phyloP scores from a whole-genome alignment of 2,797 vertebrate genomes.

The Enteromius viviparus region DNA sequence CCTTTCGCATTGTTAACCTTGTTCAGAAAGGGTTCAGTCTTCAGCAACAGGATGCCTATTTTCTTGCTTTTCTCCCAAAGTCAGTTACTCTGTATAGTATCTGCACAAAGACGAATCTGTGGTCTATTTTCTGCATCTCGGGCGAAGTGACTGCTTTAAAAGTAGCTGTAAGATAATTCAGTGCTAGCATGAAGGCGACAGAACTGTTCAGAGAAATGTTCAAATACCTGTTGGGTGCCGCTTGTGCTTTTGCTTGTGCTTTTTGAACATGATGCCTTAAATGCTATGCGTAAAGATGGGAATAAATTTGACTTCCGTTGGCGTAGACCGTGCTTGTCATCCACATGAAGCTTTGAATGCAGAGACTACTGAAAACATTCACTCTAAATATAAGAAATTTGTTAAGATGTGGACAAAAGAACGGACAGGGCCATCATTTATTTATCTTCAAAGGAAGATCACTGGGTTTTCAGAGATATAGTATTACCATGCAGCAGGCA shows the following conservation, averaged over 20 bases:
- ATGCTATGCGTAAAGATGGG: not conserved
- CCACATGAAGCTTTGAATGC: not conserved
- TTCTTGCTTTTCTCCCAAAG: not conserved
- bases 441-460: not conserved
- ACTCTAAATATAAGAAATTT: not conserved
- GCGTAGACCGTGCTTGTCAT: not conserved
- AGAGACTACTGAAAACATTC: not conserved
- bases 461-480: not conserved
- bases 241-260: not conserved
- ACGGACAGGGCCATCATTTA: not conserved
- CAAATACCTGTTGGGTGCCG: not conserved
- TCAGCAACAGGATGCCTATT: not conserved
- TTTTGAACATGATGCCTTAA: not conserved
- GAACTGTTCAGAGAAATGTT: not conserved
- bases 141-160: slow-evolving; percentile 19
- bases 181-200: not conserved
- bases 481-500: not conserved
- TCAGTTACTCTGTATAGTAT: not conserved
- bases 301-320: not conserved
- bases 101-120: not conserved
- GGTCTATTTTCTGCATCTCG: slow-evolving; percentile 11
- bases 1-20: not conserved
- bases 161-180: not conserved
- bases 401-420: not conserved
- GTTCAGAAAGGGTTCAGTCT: not conserved